Evolutionary conservation across 2,113 vertebrate genomes (phyloP).

Genomic region (Proterorhinus semilunaris): DNA sequence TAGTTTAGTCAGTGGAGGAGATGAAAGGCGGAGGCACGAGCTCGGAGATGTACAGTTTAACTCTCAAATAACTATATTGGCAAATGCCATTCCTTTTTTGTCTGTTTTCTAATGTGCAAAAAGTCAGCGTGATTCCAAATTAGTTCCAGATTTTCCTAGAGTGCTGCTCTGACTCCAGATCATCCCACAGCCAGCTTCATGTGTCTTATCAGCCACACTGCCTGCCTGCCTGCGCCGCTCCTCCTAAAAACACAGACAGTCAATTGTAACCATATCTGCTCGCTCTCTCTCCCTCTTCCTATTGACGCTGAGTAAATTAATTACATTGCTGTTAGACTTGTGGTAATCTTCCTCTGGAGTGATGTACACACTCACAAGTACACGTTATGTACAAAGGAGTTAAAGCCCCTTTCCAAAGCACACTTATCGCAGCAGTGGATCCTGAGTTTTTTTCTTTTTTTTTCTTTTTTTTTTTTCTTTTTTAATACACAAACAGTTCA

Average conservation of each 20-base stretch:
- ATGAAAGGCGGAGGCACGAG: conserved; percentile 5
- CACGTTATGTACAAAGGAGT: conserved; percentile 61
- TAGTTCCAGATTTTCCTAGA: conserved; percentile 35
- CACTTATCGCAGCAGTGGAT: conserved; percentile 73
- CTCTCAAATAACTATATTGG: neutral
- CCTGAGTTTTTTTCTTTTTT: conserved; percentile 63
- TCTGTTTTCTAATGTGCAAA: conserved; percentile 8
- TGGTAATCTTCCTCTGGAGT: conserved; percentile 74
- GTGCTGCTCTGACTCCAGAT: conserved; percentile 48
- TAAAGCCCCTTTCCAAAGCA: conserved; percentile 58
- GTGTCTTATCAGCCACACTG: conserved; percentile 51
- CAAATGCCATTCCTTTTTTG: conserved; percentile 3
- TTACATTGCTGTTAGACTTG: conserved; percentile 70
- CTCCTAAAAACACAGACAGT: conserved; percentile 54
- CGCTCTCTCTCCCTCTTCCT: conserved; percentile 43
- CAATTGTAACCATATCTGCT: conserved; percentile 60
- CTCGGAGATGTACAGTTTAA: conserved; percentile 10
- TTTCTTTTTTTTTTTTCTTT: conserved; percentile 54
- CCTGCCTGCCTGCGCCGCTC: conserved; percentile 20
- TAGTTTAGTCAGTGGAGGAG: conserved; percentile 46
- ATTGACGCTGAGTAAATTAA: conserved; percentile 70
- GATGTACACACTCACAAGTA: conserved; percentile 42
- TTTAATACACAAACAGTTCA: conserved; percentile 85
- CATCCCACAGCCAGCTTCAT: conserved; percentile 40
- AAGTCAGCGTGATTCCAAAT: conserved; percentile 32